phyloP scores from a whole-genome alignment of 2,797 vertebrate genomes.

The Coregonus ussuriensis region DNA sequence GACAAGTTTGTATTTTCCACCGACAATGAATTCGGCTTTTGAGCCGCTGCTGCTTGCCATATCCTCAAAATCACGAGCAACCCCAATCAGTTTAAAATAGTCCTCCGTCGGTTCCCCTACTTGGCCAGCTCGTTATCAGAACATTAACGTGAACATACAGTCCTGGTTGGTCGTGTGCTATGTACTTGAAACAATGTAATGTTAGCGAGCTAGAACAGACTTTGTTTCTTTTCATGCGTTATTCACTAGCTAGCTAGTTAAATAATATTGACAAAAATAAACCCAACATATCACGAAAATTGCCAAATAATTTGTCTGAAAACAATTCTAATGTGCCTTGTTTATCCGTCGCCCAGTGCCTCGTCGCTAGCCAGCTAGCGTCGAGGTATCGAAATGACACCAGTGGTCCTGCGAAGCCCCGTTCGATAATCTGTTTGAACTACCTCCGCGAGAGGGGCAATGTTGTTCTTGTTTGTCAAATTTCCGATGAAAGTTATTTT shows the following conservation, averaged over 20 bases:
- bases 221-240: conserved; percentile 8
- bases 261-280: conserved; percentile 9
- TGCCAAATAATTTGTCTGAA: conserved; percentile 33
- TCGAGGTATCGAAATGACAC: conserved; percentile 46
- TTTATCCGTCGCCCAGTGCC: conserved; percentile 45
- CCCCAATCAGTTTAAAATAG: conserved; percentile 59
- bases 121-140: conserved; percentile 44
- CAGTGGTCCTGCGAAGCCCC: conserved; percentile 43
- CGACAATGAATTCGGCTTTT: conserved; percentile 98
- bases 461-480: conserved; percentile 47
- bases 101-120: conserved; percentile 32
- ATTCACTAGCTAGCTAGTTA: conserved; percentile 17
- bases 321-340: conserved; percentile 41
- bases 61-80: conserved; percentile 62
- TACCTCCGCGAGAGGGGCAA: conserved; percentile 77
- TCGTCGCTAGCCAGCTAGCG: conserved; percentile 56
- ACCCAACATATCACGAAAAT: conserved; percentile 9
- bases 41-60: conserved; percentile 99
- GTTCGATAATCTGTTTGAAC: conserved; percentile 57
- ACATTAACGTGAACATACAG: conserved; percentile 44
- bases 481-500: conserved; percentile 28
- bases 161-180: conserved; percentile 27
- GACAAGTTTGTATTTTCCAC: conserved; percentile 98
- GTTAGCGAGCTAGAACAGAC: conserved; percentile 7
- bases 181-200: conserved; percentile 28